Evolutionary conservation across 2,113 vertebrate species (phyloP).

Genomic region (Cavia aperea): DNA sequence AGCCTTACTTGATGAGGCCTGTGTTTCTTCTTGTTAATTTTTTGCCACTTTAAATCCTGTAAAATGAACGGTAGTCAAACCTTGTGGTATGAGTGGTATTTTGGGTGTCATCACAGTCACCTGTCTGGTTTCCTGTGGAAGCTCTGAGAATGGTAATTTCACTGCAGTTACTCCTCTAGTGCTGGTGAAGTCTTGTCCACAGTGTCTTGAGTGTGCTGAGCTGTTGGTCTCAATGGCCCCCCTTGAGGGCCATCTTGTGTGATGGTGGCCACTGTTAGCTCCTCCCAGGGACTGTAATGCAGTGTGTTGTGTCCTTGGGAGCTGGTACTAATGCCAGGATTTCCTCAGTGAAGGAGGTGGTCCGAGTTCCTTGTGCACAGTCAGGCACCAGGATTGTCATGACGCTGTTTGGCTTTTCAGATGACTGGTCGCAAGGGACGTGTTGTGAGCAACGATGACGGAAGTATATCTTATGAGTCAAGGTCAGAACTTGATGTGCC

Average conservation of each 20-base stretch:
- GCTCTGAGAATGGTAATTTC: not conserved
- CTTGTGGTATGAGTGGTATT: not conserved
- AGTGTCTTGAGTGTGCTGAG: not conserved
- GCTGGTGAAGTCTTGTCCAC: not conserved
- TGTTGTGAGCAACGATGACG: slow-evolving; percentile 97
- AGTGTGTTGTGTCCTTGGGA: not conserved
- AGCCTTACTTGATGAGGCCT: not conserved
- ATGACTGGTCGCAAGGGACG: slow-evolving; percentile 98
- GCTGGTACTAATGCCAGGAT: not conserved
- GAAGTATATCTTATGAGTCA: slow-evolving; percentile 96
- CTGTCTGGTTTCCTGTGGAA: not conserved
- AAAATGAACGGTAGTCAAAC: not conserved
- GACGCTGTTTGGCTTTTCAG: slow-evolving; percentile 69
- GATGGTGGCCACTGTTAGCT: not conserved
- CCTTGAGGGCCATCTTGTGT: not conserved
- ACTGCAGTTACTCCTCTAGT: not conserved
- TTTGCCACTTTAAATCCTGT: not conserved
- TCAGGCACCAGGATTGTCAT: not conserved
- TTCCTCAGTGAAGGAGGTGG: not conserved
- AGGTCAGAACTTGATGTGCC: slow-evolving; percentile 96
- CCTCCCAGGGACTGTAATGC: not conserved
- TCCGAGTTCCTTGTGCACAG: fast-evolving
- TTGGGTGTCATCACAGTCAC: not conserved
- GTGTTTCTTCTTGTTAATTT: not conserved
- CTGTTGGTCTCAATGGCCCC: not conserved